Percentiles rank a stretch among this genome's conserved stretches.
Conservation (phyloP, 2,888 invertebrate species). For the Plutella xylostella region DNA sequence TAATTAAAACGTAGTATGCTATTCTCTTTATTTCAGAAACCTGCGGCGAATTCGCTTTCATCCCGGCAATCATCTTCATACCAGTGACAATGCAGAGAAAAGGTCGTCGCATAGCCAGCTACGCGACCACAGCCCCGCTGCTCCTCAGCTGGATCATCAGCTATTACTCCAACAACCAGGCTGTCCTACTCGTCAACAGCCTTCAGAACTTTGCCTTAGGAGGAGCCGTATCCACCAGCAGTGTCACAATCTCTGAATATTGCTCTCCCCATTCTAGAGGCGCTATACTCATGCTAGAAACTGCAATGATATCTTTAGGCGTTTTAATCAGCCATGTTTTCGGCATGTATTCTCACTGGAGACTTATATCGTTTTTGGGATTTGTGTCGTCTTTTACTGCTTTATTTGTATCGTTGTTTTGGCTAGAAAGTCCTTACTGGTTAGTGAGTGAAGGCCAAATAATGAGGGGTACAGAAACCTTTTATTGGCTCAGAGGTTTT, state of each 20-base stretch:
- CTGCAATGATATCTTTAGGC: constrained; percentile 22
- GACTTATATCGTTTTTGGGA: constrained; percentile 18
- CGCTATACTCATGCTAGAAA: constrained; percentile 20
- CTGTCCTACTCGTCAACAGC: constrained; percentile 17
- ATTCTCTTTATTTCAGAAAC: constrained; percentile 20
- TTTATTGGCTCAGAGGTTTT: constrained; percentile 19
- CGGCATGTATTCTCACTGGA: constrained; percentile 17
- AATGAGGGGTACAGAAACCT: constrained; percentile 19
- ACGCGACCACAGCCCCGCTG: constrained; percentile 19
- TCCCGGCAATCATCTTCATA: constrained; percentile 22
- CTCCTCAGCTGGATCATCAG: constrained; percentile 21
- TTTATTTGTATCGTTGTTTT: constrained; percentile 16
- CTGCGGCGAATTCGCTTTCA: constrained; percentile 22
- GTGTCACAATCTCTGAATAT: constrained; percentile 21
- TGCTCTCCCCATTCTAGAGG: constrained; percentile 20
- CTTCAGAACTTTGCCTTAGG: constrained; percentile 21
- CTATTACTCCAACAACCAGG: constrained; percentile 12
- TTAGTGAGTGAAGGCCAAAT: constrained; percentile 20
- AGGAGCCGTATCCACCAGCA: constrained; percentile 21
- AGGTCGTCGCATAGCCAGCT: constrained; percentile 19
- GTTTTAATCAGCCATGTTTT: constrained; percentile 20
- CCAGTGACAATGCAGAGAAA: constrained; percentile 23
- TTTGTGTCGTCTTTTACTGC: constrained; percentile 14
- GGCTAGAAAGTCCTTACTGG: constrained; percentile 24
- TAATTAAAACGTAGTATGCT: no score